Conservation (phyloP, 1,140 invertebrate genomes). For the Dufourea novaeangliae region DNA sequence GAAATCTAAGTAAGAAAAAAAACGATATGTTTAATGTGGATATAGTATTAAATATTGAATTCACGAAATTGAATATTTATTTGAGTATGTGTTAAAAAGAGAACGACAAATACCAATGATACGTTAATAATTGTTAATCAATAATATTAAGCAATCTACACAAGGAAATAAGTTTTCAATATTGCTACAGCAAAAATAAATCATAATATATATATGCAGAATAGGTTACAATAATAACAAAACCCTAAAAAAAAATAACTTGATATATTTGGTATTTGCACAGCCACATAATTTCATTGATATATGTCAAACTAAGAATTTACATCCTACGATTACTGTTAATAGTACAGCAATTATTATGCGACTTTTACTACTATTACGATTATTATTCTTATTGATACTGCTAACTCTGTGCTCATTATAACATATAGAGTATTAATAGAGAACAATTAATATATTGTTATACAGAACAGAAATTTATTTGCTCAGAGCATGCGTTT, state of each 20-base stretch:
- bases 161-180: slow-evolving; percentile 14
- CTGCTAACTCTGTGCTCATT: slow-evolving; percentile 61
- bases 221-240: slow-evolving; percentile 24
- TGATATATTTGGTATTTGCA: slow-evolving; percentile 27
- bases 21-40: slow-evolving; percentile 24
- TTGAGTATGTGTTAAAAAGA: slow-evolving; percentile 13
- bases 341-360: slow-evolving; percentile 31
- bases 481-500: slow-evolving; percentile 25
- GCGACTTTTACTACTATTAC: slow-evolving; percentile 50
- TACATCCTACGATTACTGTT: slow-evolving; percentile 30
- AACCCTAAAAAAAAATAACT: slow-evolving; percentile 12
- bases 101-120: slow-evolving; percentile 35
- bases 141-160: slow-evolving; percentile 4
- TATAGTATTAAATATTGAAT: slow-evolving; percentile 30
- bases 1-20: slow-evolving; percentile 7
- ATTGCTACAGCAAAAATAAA: slow-evolving; percentile 3
- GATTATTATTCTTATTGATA: slow-evolving; percentile 60
- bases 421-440: slow-evolving; percentile 60
- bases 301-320: slow-evolving; percentile 27
- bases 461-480: slow-evolving; percentile 55
- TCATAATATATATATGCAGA: slow-evolving; percentile 8
- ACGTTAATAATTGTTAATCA: slow-evolving; percentile 24
- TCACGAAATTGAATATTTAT: slow-evolving; percentile 26
- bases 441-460: slow-evolving; percentile 67
- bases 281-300: slow-evolving; percentile 43